Evolutionary conservation across 2,113 vertebrate genomes (phyloP), one percentile per base, ranked within the genome.

Genomic region (Atractosteus spatula): DNA sequence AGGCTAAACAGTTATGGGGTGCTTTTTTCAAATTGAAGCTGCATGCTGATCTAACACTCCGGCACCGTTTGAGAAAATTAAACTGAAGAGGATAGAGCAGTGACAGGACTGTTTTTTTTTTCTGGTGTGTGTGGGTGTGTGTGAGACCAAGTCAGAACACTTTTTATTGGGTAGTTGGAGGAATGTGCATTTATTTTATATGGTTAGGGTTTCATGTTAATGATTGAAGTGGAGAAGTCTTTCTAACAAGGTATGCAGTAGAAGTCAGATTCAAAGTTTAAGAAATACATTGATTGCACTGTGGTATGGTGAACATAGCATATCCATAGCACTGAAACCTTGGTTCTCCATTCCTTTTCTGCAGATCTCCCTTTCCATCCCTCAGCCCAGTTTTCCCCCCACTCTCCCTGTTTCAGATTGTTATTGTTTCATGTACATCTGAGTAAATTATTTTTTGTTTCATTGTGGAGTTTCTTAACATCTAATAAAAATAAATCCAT

Each of bases 401-500:
- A 85, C 29, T 82, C 87, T 76, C 88, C 88, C 89, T 83, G 87
- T 87, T 90, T 92, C 79, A 87, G 91, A 90, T 95, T 94, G 93
- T 90, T 92, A 92, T 93, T 89, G 92, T 96, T 96, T 96, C 93
- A 96, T 94, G 89, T 97, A 93, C 94, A 94, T 93, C 92, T 89
- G 90, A 96, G 85, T 94, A 96, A 96, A 93, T 93, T 89, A 93
- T 93, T 96, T 29, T 29, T 96, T 95, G 93, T 97, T 99, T 97
- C 95, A 93, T 97, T 98, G 96, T 98, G 95, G 93, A 96, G 93
- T 98, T 95, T 94, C 91, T 94, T 95, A 96, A 98, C 95, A 96
- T 94, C 94, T 83, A 98, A 98, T 99, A 99, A 99, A 77, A 86
- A 87, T 85, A 86, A 85, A 89, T 83, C 85, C 82, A 87, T 51